Evolutionary conservation across 2,113 vertebrate genomes (phyloP).

Genomic region (Neoarius graeffei): DNA sequence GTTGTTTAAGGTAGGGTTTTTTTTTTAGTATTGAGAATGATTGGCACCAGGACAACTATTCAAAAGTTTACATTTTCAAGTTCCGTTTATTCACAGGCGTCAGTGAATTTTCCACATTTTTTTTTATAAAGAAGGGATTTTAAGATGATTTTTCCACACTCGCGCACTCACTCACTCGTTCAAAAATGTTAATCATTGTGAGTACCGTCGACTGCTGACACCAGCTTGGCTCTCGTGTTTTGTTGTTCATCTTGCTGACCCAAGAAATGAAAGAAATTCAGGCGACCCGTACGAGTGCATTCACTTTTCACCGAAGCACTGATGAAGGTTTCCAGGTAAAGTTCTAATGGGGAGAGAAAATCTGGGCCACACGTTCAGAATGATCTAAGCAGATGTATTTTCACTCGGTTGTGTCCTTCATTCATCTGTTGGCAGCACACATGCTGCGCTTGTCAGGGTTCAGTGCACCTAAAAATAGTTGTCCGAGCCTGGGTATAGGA

Average conservation of each 20-base stretch:
- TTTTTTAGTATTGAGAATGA: not conserved
- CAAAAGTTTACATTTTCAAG: not conserved
- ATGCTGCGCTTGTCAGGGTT: constrained; percentile 48
- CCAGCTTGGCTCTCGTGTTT: not conserved
- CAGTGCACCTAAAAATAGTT: constrained; percentile 69
- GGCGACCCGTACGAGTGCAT: not conserved
- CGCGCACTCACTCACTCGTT: no score
- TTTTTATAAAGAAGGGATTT: not conserved
- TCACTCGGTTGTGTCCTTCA: constrained; percentile 35
- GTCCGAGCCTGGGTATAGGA: constrained; percentile 21
- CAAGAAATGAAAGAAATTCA: not conserved
- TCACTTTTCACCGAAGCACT: not conserved
- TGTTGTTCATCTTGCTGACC: not conserved
- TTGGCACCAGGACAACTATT: not conserved
- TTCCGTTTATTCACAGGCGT: not conserved
- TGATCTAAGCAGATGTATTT: constrained; percentile 43
- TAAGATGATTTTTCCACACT: not conserved
- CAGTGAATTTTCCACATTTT: not conserved
- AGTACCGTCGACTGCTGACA: not conserved
- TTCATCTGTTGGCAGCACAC: constrained; percentile 38
- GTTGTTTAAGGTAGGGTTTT: no score
- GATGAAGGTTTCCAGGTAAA: not conserved
- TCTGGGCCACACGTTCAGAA: constrained; percentile 8
- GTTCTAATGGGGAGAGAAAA: not conserved
- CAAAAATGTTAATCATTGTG: not conserved